Evolutionary conservation across 30 jellyfish, hydroid and myxozoan species (phyloP).

Genomic region (Pseudorhiza aurosa): DNA sequence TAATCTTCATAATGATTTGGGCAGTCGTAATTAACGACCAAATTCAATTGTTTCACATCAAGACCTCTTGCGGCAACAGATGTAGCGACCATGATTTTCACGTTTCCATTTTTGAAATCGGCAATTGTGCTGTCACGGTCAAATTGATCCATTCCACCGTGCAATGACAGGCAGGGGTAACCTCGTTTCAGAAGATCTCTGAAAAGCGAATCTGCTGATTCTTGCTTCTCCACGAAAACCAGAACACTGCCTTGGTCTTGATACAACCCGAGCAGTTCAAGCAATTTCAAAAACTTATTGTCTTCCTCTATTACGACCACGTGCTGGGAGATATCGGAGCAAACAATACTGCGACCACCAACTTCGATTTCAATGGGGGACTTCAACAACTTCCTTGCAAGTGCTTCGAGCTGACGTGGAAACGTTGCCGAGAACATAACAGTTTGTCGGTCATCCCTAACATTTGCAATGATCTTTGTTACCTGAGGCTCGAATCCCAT

Average conservation of each 20-base stretch:
- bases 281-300: slow-evolving; percentile 88
- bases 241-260: slow-evolving; percentile 93
- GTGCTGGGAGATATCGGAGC: slow-evolving; percentile 94
- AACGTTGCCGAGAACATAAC: slow-evolving; percentile 99
- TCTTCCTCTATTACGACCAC: slow-evolving; percentile 94
- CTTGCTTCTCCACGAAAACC: slow-evolving; percentile 97
- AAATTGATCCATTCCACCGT: slow-evolving; percentile 99
- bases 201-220: slow-evolving; percentile 91
- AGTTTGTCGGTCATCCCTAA: slow-evolving; percentile 97
- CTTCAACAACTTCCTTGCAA: slow-evolving; percentile 89
- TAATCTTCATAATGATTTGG: slow-evolving; percentile 99
- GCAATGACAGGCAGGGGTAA: slow-evolving; percentile 96
- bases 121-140: slow-evolving; percentile 98
- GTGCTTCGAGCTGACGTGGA: slow-evolving; percentile 97
- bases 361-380: slow-evolving; percentile 96
- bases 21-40: slow-evolving; percentile 96
- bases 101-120: slow-evolving; percentile 94
- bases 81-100: slow-evolving; percentile 96
- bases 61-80: slow-evolving; percentile 99
- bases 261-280: slow-evolving; percentile 91
- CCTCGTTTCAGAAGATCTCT: slow-evolving; percentile 94
- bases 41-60: slow-evolving; percentile 90
- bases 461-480: slow-evolving; percentile 83
- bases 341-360: slow-evolving; percentile 98
- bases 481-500: slow-evolving; percentile 99